These are phyloP conservation scores for Eilema caniola DNA, from an alignment of 2,888 invertebrate genomes.

Conservation along the genomic window DNA sequence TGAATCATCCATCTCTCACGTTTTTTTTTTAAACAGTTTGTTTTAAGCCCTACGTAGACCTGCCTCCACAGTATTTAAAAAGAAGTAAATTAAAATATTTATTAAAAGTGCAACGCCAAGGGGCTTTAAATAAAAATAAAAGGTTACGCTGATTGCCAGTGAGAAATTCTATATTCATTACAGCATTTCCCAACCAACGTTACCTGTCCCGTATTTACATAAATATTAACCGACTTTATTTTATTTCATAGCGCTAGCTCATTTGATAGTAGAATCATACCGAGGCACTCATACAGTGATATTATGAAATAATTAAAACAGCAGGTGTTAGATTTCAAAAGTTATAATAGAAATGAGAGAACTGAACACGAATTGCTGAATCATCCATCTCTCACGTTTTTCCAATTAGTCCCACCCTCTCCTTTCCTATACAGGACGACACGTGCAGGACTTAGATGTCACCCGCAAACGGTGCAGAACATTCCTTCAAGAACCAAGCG, in stretches of 20 bases:
- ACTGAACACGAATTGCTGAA: too few relatives aligned
- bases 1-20: background rate
- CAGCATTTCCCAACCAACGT: background rate
- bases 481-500: too few relatives aligned
- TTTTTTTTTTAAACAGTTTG: slow-evolving; percentile 5
- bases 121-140: background rate
- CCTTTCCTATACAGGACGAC: too few relatives aligned
- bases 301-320: background rate
- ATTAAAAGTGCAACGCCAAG: background rate
- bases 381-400: too few relatives aligned
- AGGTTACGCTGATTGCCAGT: slow-evolving; percentile 3
- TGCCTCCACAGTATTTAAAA: background rate
- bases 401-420: too few relatives aligned
- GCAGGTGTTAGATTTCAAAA: background rate
- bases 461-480: too few relatives aligned
- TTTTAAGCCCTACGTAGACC: slow-evolving; percentile 1
- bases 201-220: slow-evolving; percentile 4
- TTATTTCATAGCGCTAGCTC: background rate
- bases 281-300: slow-evolving; percentile 9
- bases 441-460: too few relatives aligned
- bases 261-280: slow-evolving; percentile 12
- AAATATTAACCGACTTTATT: background rate
- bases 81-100: slow-evolving; percentile 15
- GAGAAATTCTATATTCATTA: slow-evolving; percentile 1
- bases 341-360: too few relatives aligned